A percentile compares a stretch with the other conserved stretches of the same genome.
These are phyloP conservation scores for Orbicella faveolata DNA, from an alignment of 64 coral and sea anemone species.

Conservation along the genomic window DNA sequence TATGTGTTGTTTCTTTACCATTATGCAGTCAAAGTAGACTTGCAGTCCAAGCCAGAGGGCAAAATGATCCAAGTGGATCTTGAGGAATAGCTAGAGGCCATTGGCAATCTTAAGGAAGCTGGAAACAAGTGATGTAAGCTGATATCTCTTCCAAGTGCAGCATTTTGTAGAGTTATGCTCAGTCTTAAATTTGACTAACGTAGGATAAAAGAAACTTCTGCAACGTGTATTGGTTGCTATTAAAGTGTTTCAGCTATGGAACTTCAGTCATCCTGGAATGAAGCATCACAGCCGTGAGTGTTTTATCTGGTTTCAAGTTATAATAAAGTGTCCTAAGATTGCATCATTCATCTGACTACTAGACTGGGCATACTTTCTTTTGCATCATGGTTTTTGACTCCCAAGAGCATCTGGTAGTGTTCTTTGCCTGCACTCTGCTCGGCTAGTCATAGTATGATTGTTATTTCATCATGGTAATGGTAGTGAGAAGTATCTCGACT, in stretches of 20 bases:
- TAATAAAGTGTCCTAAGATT: conserved; percentile 19
- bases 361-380: background rate
- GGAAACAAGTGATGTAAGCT: conserved; percentile 15
- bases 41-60: background rate
- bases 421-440: background rate
- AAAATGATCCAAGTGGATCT: background rate
- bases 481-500: too few relatives aligned
- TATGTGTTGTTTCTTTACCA: conserved; percentile 6
- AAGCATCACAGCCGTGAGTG: background rate
- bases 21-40: conserved; percentile 13
- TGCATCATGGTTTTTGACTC: background rate
- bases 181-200: background rate
- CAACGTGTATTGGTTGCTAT: background rate
- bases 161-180: background rate
- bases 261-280: background rate
- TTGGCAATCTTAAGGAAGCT: background rate
- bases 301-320: background rate
- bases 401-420: background rate
- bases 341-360: background rate
- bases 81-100: background rate
- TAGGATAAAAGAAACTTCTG: background rate
- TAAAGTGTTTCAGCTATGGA: background rate
- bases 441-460: background rate
- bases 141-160: background rate
- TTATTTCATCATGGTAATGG: background rate